Evolutionary conservation across 2,888 invertebrate species (phyloP).

Genomic region (Galerucella pusilla): DNA sequence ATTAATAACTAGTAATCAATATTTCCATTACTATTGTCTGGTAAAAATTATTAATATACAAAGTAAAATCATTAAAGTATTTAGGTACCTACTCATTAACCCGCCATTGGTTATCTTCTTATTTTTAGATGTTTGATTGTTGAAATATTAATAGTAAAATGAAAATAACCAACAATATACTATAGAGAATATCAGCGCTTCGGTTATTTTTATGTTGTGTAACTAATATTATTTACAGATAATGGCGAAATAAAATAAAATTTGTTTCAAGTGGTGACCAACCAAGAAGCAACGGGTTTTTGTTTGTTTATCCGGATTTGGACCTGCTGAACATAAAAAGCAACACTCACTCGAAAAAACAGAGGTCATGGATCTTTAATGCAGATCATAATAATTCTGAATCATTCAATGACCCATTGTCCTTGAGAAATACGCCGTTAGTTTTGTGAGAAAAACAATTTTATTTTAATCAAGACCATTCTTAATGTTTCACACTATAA

Average conservation of each 20-base stretch:
- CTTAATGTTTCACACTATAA: not conserved
- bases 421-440: constrained; percentile 32
- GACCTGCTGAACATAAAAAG: constrained; percentile 25
- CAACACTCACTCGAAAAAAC: constrained; percentile 26
- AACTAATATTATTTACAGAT: constrained; percentile 7
- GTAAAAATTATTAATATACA: too few species aligned
- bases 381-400: constrained; percentile 27
- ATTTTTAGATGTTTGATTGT: too few species aligned
- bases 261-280: constrained; percentile 19
- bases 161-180: too few species aligned
- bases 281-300: constrained; percentile 25
- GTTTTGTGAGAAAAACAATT: constrained; percentile 5
- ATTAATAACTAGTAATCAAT: too few species aligned
- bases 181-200: not conserved
- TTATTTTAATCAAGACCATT: not conserved
- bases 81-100: too few species aligned
- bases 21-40: too few species aligned
- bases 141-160: too few species aligned
- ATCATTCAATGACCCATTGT: constrained; percentile 37
- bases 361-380: constrained; percentile 35
- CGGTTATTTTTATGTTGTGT: not conserved
- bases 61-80: too few species aligned
- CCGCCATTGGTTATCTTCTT: too few species aligned
- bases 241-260: not conserved
- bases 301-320: constrained; percentile 37